phyloP scores from a whole-genome alignment of 2,888 invertebrate genomes.

The Spilosoma lubricipeda region DNA sequence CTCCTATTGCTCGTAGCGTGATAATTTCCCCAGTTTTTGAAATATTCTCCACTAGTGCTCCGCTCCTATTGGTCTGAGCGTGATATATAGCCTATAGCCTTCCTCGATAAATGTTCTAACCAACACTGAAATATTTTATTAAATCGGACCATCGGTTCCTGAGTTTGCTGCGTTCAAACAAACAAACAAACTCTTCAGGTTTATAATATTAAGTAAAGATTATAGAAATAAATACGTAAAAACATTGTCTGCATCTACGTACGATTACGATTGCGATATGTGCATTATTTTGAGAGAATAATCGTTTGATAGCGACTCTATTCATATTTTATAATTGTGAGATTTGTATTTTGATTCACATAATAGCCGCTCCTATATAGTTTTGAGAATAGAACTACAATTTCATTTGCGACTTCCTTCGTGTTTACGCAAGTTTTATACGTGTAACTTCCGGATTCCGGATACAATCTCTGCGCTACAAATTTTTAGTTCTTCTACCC shows the following conservation, averaged over 20 bases:
- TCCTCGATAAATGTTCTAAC: too few relatives aligned
- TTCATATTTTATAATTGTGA: not conserved
- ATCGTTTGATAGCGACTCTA: not conserved
- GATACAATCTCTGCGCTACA: not conserved
- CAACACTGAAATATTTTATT: too few relatives aligned
- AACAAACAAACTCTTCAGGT: too few relatives aligned
- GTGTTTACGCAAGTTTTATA: not conserved
- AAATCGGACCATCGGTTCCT: too few relatives aligned
- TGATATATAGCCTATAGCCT: too few relatives aligned
- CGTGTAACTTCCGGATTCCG: not conserved
- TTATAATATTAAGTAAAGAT: too few relatives aligned
- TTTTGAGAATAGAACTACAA: not conserved
- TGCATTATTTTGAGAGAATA: slow-evolving; percentile 8
- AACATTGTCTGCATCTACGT: not conserved
- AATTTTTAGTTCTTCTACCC: not conserved
- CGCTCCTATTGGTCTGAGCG: too few relatives aligned
- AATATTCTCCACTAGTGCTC: too few relatives aligned
- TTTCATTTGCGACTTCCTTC: not conserved
- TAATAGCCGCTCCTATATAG: not conserved
- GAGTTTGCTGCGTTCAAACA: too few relatives aligned
- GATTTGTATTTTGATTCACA: slow-evolving; percentile 2
- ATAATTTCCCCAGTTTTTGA: too few relatives aligned
- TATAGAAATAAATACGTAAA: slow-evolving; percentile 14
- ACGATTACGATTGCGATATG: not conserved
- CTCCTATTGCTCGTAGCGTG: too few relatives aligned